phyloP scores from a whole-genome alignment of 2,113 vertebrate species.

The Callospermophilus lateralis region DNA sequence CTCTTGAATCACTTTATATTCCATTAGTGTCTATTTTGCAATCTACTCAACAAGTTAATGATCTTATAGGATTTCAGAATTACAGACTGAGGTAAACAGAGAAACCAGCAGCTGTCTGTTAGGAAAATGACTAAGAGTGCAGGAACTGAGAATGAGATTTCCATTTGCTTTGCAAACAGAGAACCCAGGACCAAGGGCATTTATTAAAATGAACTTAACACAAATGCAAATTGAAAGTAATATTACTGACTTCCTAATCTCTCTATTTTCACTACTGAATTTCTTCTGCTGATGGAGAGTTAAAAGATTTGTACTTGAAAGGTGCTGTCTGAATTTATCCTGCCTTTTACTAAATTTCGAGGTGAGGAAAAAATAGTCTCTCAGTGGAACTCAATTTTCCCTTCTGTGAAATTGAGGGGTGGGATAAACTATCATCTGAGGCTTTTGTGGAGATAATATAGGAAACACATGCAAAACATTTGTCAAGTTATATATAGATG shows the following conservation, averaged over 20 bases:
- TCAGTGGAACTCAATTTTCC: conserved; percentile 9
- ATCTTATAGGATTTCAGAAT: conserved; percentile 75
- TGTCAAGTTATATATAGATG: not conserved
- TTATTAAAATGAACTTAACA: conserved; percentile 52
- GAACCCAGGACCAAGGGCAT: not conserved
- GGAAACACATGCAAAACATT: conserved; percentile 28
- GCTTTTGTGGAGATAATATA: not conserved
- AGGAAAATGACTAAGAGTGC: conserved; percentile 1
- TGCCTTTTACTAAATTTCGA: conserved; percentile 8
- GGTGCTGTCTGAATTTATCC: not conserved
- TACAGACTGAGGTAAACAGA: conserved; percentile 41
- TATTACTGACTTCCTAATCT: conserved; percentile 3
- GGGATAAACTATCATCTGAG: not conserved
- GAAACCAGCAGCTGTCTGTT: conserved; percentile 27
- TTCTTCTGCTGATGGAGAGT: not conserved
- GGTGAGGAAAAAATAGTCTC: not conserved
- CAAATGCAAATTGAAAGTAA: conserved; percentile 11
- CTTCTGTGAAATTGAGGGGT: not conserved
- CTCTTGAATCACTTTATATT: conserved; percentile 82
- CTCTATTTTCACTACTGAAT: conserved; percentile 12
- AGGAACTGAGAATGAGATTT: not conserved
- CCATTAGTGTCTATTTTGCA: conserved; percentile 63
- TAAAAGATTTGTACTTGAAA: conserved; percentile 30
- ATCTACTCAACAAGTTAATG: conserved; percentile 84
- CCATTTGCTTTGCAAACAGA: conserved; percentile 57